These are phyloP conservation scores for Ennomos erosarius DNA, from an alignment of 2,888 invertebrate species.

Conservation along the genomic window DNA sequence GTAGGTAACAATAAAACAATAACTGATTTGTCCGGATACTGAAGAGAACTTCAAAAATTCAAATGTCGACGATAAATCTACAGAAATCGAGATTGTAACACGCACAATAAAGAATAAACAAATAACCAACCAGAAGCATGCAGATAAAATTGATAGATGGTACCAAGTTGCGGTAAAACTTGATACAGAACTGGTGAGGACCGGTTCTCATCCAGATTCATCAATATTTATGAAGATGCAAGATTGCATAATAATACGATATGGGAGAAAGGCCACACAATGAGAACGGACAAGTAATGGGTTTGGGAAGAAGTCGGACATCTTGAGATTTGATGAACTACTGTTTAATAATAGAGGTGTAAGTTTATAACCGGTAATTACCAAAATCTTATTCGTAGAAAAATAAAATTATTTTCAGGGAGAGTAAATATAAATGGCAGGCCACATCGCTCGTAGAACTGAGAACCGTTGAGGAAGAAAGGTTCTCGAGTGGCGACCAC, in stretches of 20 bases:
- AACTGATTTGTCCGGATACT: no score
- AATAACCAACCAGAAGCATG: constrained; percentile 14
- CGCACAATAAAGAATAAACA: constrained; percentile 19
- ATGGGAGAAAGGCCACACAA: constrained; percentile 21
- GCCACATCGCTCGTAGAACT: no score
- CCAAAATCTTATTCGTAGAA: no score
- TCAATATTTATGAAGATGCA: constrained; percentile 26
- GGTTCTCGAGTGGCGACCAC: no score
- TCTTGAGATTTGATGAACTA: neutral
- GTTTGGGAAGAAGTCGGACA: constrained; percentile 2
- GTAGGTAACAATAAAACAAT: no score
- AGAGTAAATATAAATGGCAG: no score
- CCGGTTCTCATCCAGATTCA: constrained; percentile 17
- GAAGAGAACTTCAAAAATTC: neutral
- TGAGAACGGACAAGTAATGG: constrained; percentile 5
- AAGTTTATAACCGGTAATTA: no score
- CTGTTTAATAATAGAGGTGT: no score
- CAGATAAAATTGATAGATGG: constrained; percentile 24
- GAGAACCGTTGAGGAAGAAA: no score
- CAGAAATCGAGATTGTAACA: constrained; percentile 1
- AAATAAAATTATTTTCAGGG: no score
- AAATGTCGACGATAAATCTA: constrained; percentile 4
- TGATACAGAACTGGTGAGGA: constrained; percentile 15
- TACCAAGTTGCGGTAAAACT: constrained; percentile 11
- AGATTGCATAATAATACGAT: constrained; percentile 15